phyloP scores from a whole-genome alignment of 2,888 invertebrate species.

The Plusia festucae region DNA sequence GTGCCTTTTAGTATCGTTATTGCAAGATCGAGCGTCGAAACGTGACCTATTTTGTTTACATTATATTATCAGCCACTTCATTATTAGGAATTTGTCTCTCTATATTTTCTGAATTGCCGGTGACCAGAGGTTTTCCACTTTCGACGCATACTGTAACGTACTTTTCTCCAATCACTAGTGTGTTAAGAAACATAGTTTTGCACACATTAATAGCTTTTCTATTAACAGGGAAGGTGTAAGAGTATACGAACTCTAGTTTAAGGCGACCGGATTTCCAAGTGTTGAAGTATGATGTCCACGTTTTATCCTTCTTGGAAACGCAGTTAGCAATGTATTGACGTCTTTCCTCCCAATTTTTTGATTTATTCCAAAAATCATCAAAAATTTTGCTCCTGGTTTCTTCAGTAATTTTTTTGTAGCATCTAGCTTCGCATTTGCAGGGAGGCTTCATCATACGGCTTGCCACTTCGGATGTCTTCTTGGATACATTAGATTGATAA shows the following conservation, averaged over 20 bases:
- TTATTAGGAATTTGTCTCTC: neutral
- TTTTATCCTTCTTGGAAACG: neutral
- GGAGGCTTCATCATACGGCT: neutral
- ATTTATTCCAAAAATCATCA: neutral
- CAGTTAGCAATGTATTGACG: neutral
- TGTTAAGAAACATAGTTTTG: neutral
- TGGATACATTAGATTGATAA: neutral
- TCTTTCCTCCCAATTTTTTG: neutral
- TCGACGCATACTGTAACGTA: neutral
- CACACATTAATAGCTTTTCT: neutral
- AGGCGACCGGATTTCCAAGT: neutral
- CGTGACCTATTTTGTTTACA: neutral
- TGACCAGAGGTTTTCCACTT: neutral
- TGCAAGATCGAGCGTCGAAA: no score
- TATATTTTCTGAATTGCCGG: neutral
- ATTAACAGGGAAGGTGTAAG: neutral
- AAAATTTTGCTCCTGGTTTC: neutral
- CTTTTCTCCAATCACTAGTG: neutral
- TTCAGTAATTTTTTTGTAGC: neutral
- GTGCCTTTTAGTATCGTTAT: no score
- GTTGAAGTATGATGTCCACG: neutral
- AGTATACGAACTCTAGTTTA: neutral
- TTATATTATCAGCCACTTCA: neutral
- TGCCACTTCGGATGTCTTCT: neutral
- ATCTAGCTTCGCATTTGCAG: neutral